Base-by-base conservation (phyloP, 2,888 invertebrate genomes). In the Xestobium rufovillosum region DNA sequence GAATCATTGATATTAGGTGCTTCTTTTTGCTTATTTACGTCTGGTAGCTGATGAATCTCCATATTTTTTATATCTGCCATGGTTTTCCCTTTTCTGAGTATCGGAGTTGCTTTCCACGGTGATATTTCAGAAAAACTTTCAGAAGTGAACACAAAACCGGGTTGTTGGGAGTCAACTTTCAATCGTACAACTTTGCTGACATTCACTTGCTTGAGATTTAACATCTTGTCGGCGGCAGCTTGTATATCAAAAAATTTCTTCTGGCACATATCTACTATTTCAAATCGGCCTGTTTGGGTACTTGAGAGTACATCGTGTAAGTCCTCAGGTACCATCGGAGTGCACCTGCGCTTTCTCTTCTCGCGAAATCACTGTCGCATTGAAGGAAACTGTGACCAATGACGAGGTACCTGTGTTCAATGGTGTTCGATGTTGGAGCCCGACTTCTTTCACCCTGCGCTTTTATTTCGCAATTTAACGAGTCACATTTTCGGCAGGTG, bases 351-450 rank as follows among this genome's bases (percentile, higher is more conserved):
- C 29, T 43, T 46, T 38, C 45, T 35, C 28, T 44, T 49, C 40
- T 49, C 43, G 40, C 31, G 6, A 27, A 48, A 35, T 49, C 44
- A 15, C 44, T 26, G 37, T 44, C 45, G 28, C 47, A 45, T 28
- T 34, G 39, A 32, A 47, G 34, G 26, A 38, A 50, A 14, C 42
- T 43, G 34, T 50, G 44, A 28, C 48, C 41, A 36, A 37, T 39
- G 25, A 47, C 43, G 14, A 46, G 39, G 29, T 35, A 46, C 29
- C 31, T 44, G 28, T 45, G 39, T 29, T 45, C 38, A 23, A 44
- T 44, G 29, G 31, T 29, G 17, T 43, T 45, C 31, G 27, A 3
- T 17, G 9, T 38, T 34, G 40, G 19, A 27, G 14, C 3, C 6
- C 31, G 31, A 23, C 38, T 34, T 23, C 38, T 32, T 43, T 37